Conservation (phyloP, 2,888 invertebrate species). For the Danaus chrysippus region DNA sequence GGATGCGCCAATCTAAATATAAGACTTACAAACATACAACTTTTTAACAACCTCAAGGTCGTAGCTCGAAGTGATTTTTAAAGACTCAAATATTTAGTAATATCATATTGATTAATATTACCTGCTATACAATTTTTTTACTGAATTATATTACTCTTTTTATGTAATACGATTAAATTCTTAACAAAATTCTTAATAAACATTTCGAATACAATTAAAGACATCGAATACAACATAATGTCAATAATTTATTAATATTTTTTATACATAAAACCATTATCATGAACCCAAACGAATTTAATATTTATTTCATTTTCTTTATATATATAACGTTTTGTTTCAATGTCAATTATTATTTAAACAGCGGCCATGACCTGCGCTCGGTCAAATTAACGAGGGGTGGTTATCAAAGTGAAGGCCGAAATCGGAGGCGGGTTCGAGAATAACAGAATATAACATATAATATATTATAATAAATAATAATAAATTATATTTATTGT, state of each 20-base stretch:
- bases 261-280: too few species aligned
- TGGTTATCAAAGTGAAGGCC: constrained; percentile 50
- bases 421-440: constrained; percentile 34
- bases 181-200: too few species aligned
- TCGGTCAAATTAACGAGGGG: constrained; percentile 56
- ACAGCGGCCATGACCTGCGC: constrained; percentile 69
- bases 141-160: too few species aligned
- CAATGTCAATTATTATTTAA: constrained; percentile 39
- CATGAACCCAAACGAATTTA: not conserved
- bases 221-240: too few species aligned
- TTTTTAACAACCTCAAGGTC: not conserved
- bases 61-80: too few species aligned
- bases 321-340: constrained; percentile 18
- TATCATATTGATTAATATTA: too few species aligned
- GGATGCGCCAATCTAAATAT: constrained; percentile 24
- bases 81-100: too few species aligned
- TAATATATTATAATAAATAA: constrained; percentile 25
- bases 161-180: too few species aligned
- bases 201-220: not conserved
- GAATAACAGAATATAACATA: constrained; percentile 15
- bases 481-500: constrained; percentile 36
- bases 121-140: too few species aligned
- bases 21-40: constrained; percentile 14
- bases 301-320: not conserved
- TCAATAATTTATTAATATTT: too few species aligned